Conservation (phyloP, 2,888 invertebrate genomes). For the Dicycla oo region DNA sequence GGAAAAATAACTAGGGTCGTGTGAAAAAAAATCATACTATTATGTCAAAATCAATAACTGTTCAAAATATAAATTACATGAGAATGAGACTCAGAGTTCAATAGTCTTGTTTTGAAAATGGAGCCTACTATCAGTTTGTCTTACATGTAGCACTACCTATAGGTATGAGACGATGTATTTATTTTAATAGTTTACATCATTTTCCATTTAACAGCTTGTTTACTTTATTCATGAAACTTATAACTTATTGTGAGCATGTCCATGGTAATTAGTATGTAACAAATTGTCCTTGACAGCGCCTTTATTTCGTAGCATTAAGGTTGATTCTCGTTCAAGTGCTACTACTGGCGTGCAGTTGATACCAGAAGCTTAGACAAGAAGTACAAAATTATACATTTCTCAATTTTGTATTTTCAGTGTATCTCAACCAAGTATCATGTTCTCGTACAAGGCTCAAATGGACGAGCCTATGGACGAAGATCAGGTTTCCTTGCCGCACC, state of each 20-base stretch:
- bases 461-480: conserved; percentile 94
- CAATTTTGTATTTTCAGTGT: conserved; percentile 86
- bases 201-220: neutral
- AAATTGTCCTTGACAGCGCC: neutral
- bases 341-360: neutral
- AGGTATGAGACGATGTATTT: neutral
- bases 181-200: neutral
- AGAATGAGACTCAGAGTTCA: no score
- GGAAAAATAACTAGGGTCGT: neutral
- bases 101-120: neutral
- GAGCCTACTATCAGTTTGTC: neutral
- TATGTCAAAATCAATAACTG: neutral
- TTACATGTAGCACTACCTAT: neutral
- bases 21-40: neutral
- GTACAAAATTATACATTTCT: neutral
- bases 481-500: conserved; percentile 93
- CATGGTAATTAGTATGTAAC: neutral
- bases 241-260: neutral
- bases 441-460: conserved; percentile 95
- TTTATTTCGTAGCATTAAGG: neutral
- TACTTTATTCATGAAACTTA: neutral
- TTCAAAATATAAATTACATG: neutral
- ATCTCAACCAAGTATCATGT: conserved; percentile 93
- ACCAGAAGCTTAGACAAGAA: neutral
- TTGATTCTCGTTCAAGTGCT: neutral